Evolutionary conservation across 2,113 vertebrate species (phyloP), one percentile per base, ranked within the genome.

Genomic region (Urocynchramus pylzowi): DNA sequence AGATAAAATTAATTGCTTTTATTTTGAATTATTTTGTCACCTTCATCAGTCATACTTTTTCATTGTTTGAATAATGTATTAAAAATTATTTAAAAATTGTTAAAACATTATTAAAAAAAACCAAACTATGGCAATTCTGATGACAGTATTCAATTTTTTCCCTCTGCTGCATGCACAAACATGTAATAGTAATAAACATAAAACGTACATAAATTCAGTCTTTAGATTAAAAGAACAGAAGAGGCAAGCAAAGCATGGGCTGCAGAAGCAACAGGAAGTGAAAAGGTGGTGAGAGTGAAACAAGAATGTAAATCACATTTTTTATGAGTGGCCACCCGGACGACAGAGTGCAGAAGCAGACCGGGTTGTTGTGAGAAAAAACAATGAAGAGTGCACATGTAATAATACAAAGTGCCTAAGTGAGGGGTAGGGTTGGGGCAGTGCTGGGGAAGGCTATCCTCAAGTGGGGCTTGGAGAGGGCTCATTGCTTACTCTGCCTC

Each of bases 251-350:
- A 98, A 98, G 98, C 98, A 97, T 77, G 96, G 97, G 96, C 97
- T 96, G 91, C 98, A 98, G 98, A 98, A 98, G 98, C 98, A 98
- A 98, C 96, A 97, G 95, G 97, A 98, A 98, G 97, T 82, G 94
- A 97, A 97, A 97, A 98, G 98, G 98, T 98, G 97, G 97, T 84
- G 65, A 94, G 97, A 98, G 95, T 97, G 98, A 98, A 98, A 97
- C 95, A 97, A 97, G 98, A 98, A 97, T 98, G 98, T 98, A 99
- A 99, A 99, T 99, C 98, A 98, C 97, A 90, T 97, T 90, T 98
- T 99, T 99, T 98, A 99, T 98, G 98, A 98, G 98, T 97, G 98
- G 98, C 99, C 99, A 99, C 99, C 99, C 98, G 89, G 98, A 98
- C 97, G 98, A 98, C 98, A 97, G 97, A 98, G 98, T 98, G 98